Base-by-base conservation (phyloP, 2,888 invertebrate species). In the Drosophila longiperda region DNA sequence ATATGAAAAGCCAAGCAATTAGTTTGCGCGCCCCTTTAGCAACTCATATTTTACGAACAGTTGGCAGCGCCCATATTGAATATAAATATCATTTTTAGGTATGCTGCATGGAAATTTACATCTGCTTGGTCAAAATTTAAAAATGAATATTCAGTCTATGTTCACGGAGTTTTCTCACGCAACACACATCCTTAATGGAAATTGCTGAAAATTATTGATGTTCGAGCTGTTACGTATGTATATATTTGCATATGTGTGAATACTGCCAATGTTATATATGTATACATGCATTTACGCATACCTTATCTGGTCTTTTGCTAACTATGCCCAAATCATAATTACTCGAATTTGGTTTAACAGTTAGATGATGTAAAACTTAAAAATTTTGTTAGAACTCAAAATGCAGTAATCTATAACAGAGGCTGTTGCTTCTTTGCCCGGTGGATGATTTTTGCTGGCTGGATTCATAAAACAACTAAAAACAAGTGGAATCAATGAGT, bases 11-110 rank as follows among this genome's bases (percentile, higher is more conserved):
- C n/a, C 17, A 61, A 36, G 61, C n/a, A 49, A 62, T 75, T 58
- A 65, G 33, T 63, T 78, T 79, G 34, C 78, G 80, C 78, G 78
- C 78, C 60, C 34, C 49, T 62, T 72, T 20, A 23, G 20, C 40
- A 33, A 9, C 1, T 23, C 34, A 52, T 23, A 72, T 54, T 72
- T 63, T 61, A 48, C n/a, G 12, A 20, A n/a, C 40, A 48, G 78
- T 78, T 78, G 80, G 78, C 78, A 78, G 78, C 75, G 15, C 80
- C 7, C 12, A 55, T 66, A 85, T 78, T 75, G 80, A 84, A 83
- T 87, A 86, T 88, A 86, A 69, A 73, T 86, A 80, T 78, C 88
- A 88, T 72, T 86, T 85, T 86, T 83, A 83, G 87, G 70, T 79
- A 80, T 83, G 73, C 74, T 84, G 68, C 53, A 66, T 49, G 34